These are phyloP conservation scores for Tylochromis polylepis DNA, from an alignment of 2,113 vertebrate genomes.

Conservation along the genomic window DNA sequence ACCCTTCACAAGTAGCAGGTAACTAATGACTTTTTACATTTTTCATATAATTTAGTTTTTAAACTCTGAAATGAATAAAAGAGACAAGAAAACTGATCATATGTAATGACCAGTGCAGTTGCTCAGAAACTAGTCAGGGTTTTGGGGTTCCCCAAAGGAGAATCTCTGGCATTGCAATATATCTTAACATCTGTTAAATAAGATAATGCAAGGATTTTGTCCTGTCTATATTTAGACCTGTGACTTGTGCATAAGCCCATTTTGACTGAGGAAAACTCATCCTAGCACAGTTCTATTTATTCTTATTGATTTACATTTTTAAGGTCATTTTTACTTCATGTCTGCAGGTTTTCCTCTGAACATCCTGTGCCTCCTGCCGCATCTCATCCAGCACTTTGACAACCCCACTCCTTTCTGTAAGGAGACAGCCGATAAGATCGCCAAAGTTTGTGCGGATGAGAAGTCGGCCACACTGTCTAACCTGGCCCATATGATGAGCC, in stretches of 20 bases:
- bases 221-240: neutral
- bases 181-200: neutral
- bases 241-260: neutral
- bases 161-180: neutral
- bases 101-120: neutral
- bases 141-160: neutral
- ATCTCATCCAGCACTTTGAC: slow-evolving; percentile 99
- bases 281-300: neutral
- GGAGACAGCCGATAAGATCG: slow-evolving; percentile 95
- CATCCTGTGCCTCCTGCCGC: slow-evolving; percentile 95
- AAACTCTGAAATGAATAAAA: neutral
- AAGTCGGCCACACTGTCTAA: slow-evolving; percentile 91
- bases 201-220: neutral
- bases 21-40: neutral
- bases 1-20: slow-evolving; percentile 93
- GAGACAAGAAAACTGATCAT: neutral
- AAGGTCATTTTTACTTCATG: neutral
- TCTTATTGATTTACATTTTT: neutral
- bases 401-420: slow-evolving; percentile 96
- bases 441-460: slow-evolving; percentile 92
- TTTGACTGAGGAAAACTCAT: neutral
- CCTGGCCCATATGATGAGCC: slow-evolving; percentile 97
- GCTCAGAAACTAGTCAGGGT: neutral
- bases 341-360: slow-evolving; percentile 93
- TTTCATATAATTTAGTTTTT: neutral